Evolutionary conservation across 2,888 invertebrate genomes (phyloP).

Genomic region (Acleris sparsana): DNA sequence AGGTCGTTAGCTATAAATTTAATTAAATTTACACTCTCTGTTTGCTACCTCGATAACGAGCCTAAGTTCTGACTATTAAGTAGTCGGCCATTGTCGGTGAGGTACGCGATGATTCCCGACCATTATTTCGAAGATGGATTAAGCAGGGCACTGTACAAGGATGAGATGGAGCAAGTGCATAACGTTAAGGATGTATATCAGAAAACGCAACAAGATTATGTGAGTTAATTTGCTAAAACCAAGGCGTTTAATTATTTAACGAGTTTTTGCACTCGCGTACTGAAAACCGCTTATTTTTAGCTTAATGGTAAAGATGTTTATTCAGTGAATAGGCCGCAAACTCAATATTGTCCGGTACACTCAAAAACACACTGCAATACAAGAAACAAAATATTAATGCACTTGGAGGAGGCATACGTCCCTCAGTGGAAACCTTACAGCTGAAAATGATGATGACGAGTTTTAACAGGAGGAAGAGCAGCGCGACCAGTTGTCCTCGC

Average conservation of each 20-base stretch:
- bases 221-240: constrained; percentile 51
- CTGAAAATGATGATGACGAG: too few relatives aligned
- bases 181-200: constrained; percentile 58
- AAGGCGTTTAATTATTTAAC: too few relatives aligned
- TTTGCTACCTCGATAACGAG: constrained; percentile 63
- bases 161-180: constrained; percentile 72
- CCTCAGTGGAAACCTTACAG: too few relatives aligned
- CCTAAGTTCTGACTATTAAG: constrained; percentile 39
- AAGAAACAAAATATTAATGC: too few relatives aligned
- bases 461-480: constrained; percentile 72
- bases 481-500: constrained; percentile 79
- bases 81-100: constrained; percentile 40
- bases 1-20: constrained; percentile 70
- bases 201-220: constrained; percentile 69
- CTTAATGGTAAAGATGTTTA: too few relatives aligned
- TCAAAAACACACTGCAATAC: too few relatives aligned
- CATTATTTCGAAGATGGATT: constrained; percentile 73
- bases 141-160: constrained; percentile 60
- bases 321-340: too few relatives aligned
- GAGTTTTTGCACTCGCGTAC: background rate
- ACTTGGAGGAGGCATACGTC: too few relatives aligned
- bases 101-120: constrained; percentile 63
- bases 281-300: background rate
- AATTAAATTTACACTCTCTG: constrained; percentile 67
- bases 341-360: too few relatives aligned